Base-by-base conservation (phyloP, 2,797 vertebrate species). In the Cheirogaleus major region DNA sequence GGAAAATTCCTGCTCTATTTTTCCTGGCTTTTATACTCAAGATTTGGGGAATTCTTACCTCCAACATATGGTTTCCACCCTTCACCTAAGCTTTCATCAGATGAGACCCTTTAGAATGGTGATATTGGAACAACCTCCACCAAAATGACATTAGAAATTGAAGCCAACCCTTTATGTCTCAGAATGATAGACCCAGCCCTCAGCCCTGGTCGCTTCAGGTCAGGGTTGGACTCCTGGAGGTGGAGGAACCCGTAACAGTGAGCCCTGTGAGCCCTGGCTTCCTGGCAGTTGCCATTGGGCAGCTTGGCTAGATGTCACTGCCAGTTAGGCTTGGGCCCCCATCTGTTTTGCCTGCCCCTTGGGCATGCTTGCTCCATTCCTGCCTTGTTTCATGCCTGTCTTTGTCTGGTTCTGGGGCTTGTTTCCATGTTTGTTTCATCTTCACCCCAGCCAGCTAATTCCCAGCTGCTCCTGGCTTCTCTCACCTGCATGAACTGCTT, bases 381-480 rank as follows among this genome's bases (percentile, higher is more conserved):
- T 86, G 4, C 57, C 50, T 84, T 52, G 4, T 48, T 22, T 38
- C 38, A 3, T 50, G 32, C n/a, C 27, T 61, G 43, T 12, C 8
- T 95, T 50, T 76, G 0, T 89, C 30, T 92, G 43, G 76, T 75
- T 38, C 65, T 65, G 43, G 11, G 78, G 32, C 72, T 83, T 57
- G 0, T 59, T 95, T 88, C 22, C 30, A 2, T 75, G 48, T 78
- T 78, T 52, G 63, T 59, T 75, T 91, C 50, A 10, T 85, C 35
- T 84, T 85, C 38, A 70, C 23, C 81, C 27, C 7, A 65, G 55
- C 91, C 72, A 73, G n/a, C 61, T 95, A 30, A 72, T 69, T 93
- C 88, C 55, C 43, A 85, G 59, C 55, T 96, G 61, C 59, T 90
- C 32, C 73, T 83, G 82, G 75, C 75, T 94, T 95, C 48, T 50